Base-by-base conservation (phyloP, 2,888 invertebrate genomes). In the Chironomus riparius region DNA sequence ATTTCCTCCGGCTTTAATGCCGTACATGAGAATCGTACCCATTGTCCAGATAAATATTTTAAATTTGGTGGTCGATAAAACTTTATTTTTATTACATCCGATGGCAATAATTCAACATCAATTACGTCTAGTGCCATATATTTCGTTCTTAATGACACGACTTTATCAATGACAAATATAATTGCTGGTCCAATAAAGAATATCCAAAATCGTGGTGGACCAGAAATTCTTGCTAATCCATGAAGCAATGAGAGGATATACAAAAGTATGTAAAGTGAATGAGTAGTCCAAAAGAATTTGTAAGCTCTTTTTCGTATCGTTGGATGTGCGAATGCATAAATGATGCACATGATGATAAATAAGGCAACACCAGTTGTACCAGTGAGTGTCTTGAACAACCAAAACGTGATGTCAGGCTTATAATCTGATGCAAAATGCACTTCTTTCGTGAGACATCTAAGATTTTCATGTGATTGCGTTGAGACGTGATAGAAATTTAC, bases 401-500 rank as follows among this genome's bases (percentile, higher is more conserved):
- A 98, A 82, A 94, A 97, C 0, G 92, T 92, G 78, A 97, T 95
- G 10, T 95, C 95, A 0, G 97, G 96, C 80, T 94, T 91, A 80
- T 95, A 95, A 83, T 97, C 97, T 0, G 96, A 96, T 0, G 94
- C 91, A 81, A 98, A 97, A 80, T 94, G 92, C 7, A 98, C 92
- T 84, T 98, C 97, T 78, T 93, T 92, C 1, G 97, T 97, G 5
- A 98, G 87, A 81, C 97, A 98, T 47, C 92, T 88, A 2, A 98
- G 85, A 83, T 98, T 95, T 80, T 95, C 96, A 1, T 96, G 87
- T 0, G 97, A 95, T 81, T 98, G 98, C 0, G 97, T 97, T 4
- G 96, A 96, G 0, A 98, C 94, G 81, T 98, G 97, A 83, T 98
- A 98, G 84, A 98, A 98, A 85, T 98, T 98, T 47, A 98, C 94